A percentile compares a stretch with the other conserved stretches of the same genome.
Evolutionary conservation across 2,888 invertebrate genomes (phyloP).

Genomic region (Thereva unica): DNA sequence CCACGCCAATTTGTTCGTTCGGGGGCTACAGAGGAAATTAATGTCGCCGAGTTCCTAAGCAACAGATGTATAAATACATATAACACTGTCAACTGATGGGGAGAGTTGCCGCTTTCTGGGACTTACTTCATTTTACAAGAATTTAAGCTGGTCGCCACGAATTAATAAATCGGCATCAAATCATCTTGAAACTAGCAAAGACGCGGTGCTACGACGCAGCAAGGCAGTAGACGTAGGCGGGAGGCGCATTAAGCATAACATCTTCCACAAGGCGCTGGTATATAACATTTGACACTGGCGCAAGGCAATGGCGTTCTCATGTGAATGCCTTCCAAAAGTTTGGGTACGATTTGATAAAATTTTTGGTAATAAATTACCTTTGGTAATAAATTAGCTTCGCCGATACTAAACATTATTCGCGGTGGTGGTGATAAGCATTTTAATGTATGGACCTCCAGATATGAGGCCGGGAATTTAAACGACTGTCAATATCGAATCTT

Average conservation of each 20-base stretch:
- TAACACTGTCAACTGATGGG: not conserved
- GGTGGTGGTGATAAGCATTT: constrained; percentile 13
- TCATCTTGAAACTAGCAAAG: constrained; percentile 25
- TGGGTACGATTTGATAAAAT: constrained; percentile 13
- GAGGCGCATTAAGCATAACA: constrained; percentile 12
- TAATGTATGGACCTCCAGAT: constrained; percentile 18
- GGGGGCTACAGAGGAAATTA: constrained; percentile 14
- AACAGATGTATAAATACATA: not conserved
- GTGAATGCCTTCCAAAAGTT: not conserved
- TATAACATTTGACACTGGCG: constrained; percentile 12
- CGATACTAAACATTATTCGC: constrained; percentile 28
- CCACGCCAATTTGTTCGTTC: constrained; percentile 29
- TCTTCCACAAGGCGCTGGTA: constrained; percentile 19
- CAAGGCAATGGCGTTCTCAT: not conserved
- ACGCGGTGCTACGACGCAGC: no score
- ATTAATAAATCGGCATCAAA: constrained; percentile 33
- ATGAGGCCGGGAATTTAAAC: constrained; percentile 21
- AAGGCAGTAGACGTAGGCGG: constrained; percentile 9
- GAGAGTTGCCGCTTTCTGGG: constrained; percentile 5
- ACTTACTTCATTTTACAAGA: constrained; percentile 28
- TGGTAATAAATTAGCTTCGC: constrained; percentile 21
- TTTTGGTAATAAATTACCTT: constrained; percentile 32
- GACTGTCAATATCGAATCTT: constrained; percentile 27
- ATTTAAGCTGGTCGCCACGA: constrained; percentile 25
- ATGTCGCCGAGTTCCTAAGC: constrained; percentile 13